Evolutionary conservation across 2,888 invertebrate species (phyloP), one percentile per base, ranked within the genome.

Genomic region (Eupeodes luniger): DNA sequence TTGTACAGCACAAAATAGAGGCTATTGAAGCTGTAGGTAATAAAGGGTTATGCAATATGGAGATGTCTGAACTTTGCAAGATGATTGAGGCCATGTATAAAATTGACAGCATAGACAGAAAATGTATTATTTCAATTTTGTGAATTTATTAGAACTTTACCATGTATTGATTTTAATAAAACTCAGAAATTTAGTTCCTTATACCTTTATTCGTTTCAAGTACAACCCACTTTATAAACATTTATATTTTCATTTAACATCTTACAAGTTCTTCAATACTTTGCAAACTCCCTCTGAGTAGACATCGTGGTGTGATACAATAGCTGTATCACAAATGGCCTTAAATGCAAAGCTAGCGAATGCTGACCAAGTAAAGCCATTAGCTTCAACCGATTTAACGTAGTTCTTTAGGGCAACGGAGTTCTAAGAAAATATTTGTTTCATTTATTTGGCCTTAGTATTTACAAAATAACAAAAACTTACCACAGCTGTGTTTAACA

Each of bases 311-410:
- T 87, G 87, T 1, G 87, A 83, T 2, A 84, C 84, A 51, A 87
- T 61, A 47, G 84, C 84, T 49, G 87, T 87, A 10, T 87, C 84
- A 40, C 87, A 87, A 27, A 87, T 66, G 5, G 83, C 84, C 77
- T 87, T 87, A 10, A 87, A 77, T 47, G 67, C 72, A 16, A 87
- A 87, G 14, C 51, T 77, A 5, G 80, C 76, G 19, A 87, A 87
- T 12, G 49, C 27, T 3, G 84, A 66, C 80, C 76, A 87, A 14
- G 87, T 84, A 57, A 87, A 84, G 1, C 87, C 87, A 36, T 84
- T 80, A 5, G 72, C 12, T 34, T 84, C 51, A 11, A 84, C 61
- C 9, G 80, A 77, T 16, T 80, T 76, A 10, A 53, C 27, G 44
- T 80, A 87, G 40, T 66, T 76, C 67, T 64, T 80, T n/a, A 87